Percentiles rank a stretch among this genome's conserved stretches.
phyloP scores from a whole-genome alignment of 2,888 invertebrate species.

The Isoperla grammatica region DNA sequence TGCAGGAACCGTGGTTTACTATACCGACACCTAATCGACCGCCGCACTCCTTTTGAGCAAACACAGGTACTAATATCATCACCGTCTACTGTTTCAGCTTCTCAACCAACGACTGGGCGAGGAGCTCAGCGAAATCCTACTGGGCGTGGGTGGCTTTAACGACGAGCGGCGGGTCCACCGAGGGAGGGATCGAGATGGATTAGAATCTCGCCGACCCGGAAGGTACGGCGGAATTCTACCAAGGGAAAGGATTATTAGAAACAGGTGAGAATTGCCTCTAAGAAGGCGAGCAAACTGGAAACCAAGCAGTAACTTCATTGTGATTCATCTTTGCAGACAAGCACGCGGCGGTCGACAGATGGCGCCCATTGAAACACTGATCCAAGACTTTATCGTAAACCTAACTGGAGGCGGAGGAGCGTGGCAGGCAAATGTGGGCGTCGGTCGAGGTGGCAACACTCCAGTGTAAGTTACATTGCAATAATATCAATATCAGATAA shows the following conservation, averaged over 20 bases:
- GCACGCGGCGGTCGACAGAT: slow-evolving; percentile 33
- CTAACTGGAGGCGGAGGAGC: slow-evolving; percentile 43
- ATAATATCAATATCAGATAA: too few relatives aligned
- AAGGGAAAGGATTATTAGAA: slow-evolving; percentile 12
- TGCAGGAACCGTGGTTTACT: too few relatives aligned
- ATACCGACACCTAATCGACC: too few relatives aligned
- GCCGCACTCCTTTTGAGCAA: too few relatives aligned
- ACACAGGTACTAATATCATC: too few relatives aligned
- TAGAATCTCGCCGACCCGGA: slow-evolving; percentile 33
- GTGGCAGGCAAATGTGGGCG: slow-evolving; percentile 39
- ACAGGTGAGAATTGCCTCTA: slow-evolving; percentile 13
- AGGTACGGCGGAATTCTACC: slow-evolving; percentile 32
- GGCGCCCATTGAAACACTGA: slow-evolving; percentile 48
- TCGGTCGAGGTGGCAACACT: slow-evolving; percentile 34
- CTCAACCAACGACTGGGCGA: slow-evolving; percentile 27
- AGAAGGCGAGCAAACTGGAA: slow-evolving; percentile 1
- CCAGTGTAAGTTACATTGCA: slow-evolving; percentile 45
- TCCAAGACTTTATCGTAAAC: slow-evolving; percentile 54
- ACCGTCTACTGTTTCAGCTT: slow-evolving; percentile 21
- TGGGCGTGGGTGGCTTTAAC: slow-evolving; percentile 23
- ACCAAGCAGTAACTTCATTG: background rate
- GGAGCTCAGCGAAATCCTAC: slow-evolving; percentile 26
- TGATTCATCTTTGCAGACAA: slow-evolving; percentile 18
- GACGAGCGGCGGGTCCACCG: slow-evolving; percentile 23
- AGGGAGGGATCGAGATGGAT: slow-evolving; percentile 29